phyloP scores from a whole-genome alignment of 2,113 vertebrate genomes.

The Trematocara marginatum region DNA sequence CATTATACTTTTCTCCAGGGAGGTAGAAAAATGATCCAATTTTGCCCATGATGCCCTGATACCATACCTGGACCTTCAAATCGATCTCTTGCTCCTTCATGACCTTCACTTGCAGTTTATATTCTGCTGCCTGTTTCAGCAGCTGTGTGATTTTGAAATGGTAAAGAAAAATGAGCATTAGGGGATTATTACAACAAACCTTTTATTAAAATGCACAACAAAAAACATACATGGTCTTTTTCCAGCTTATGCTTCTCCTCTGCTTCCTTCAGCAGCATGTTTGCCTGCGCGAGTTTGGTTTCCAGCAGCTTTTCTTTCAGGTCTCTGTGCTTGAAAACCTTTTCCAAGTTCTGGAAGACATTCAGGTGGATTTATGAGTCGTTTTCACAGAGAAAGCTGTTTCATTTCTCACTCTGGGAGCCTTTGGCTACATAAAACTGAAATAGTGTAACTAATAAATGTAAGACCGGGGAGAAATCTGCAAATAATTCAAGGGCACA shows the following conservation, averaged over 20 bases:
- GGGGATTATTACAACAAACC: background rate
- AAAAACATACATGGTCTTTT: constrained; percentile 81
- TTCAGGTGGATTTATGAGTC: constrained; percentile 16
- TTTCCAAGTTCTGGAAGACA: constrained; percentile 87
- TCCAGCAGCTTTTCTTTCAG: constrained; percentile 96
- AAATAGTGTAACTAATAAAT: constrained; percentile 20
- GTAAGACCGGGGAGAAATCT: background rate
- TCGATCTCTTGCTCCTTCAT: constrained; percentile 87
- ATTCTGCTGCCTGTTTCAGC: constrained; percentile 85
- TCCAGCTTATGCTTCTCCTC: constrained; percentile 86
- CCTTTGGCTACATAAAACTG: background rate
- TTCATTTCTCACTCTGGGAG: constrained; percentile 7
- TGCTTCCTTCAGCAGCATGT: constrained; percentile 84
- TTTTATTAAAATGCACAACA: background rate
- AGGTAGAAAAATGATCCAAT: background rate
- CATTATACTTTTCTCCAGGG: background rate
- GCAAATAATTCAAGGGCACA: constrained; percentile 6
- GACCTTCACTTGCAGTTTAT: constrained; percentile 85
- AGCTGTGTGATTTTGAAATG: constrained; percentile 70
- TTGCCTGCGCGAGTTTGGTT: constrained; percentile 88
- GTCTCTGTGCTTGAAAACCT: constrained; percentile 97
- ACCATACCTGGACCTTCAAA: constrained; percentile 85
- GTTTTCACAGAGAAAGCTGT: constrained; percentile 3
- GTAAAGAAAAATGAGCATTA: background rate
- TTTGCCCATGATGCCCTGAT: background rate